Conservation (phyloP, 2,888 invertebrate species). For the Megalurothrips usitatus region DNA sequence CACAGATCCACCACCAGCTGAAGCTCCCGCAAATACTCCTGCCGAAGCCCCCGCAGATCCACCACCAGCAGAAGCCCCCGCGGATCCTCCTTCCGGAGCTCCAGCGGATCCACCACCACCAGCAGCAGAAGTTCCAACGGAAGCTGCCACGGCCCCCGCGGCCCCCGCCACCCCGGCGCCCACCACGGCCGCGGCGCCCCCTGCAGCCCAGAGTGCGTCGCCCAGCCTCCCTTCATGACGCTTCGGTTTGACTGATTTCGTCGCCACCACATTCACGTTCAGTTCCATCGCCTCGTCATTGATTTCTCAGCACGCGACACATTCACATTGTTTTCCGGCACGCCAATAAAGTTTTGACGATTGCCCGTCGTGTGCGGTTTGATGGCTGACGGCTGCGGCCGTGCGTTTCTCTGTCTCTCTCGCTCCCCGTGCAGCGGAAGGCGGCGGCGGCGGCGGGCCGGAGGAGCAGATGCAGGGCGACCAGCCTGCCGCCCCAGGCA, state of each 20-base stretch:
- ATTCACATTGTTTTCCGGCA: background rate
- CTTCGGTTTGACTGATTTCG: background rate
- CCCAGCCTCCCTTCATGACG: too few species aligned
- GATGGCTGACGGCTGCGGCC: background rate
- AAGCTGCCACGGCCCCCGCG: background rate
- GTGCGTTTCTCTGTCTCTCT: background rate
- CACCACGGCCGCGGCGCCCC: background rate
- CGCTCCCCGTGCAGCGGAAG: background rate
- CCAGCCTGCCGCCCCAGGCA: background rate
- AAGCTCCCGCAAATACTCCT: background rate
- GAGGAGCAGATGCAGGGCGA: conserved; percentile 5
- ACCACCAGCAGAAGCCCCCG: background rate
- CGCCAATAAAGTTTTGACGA: background rate
- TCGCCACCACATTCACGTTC: background rate
- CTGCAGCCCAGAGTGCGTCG: background rate
- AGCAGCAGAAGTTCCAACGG: background rate
- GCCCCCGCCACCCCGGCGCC: background rate
- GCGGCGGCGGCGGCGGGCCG: background rate
- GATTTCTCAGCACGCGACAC: background rate
- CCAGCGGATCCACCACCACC: background rate
- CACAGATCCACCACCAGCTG: background rate
- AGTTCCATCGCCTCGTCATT: background rate
- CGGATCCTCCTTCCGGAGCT: background rate
- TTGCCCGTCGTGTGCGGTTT: background rate
- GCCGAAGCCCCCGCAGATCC: background rate